A percentile compares a stretch with the other conserved stretches of the same genome.
phyloP scores from a whole-genome alignment of 2,888 invertebrate genomes.

The Pollenia angustigena region DNA sequence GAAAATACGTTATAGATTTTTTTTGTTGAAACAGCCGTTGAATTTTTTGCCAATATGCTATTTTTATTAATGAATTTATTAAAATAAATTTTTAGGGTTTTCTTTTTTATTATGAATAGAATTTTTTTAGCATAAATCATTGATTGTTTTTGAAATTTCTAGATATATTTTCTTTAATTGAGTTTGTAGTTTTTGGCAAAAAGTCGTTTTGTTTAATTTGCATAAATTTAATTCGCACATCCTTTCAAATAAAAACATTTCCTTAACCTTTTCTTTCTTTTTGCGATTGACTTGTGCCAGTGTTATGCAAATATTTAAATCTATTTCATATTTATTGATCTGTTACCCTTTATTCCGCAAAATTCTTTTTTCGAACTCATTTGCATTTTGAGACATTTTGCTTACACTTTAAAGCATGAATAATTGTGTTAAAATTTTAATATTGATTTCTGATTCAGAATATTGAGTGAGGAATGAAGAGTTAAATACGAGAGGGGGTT shows the following conservation, averaged over 20 bases:
- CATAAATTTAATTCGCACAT: constrained; percentile 72
- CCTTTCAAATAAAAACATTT: constrained; percentile 1
- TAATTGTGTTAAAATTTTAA: constrained; percentile 59
- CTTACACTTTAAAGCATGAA: constrained; percentile 63
- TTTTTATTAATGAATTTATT: constrained; percentile 44
- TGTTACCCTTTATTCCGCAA: constrained; percentile 72
- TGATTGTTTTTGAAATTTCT: constrained; percentile 53
- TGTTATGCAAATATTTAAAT: constrained; percentile 76
- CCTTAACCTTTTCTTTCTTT: neutral
- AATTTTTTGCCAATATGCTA: constrained; percentile 2
- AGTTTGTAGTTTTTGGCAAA: constrained; percentile 59
- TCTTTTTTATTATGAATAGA: constrained; percentile 39
- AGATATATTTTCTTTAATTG: constrained; percentile 52
- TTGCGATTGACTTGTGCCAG: constrained; percentile 78
- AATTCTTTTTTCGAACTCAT: constrained; percentile 41
- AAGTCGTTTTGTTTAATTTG: constrained; percentile 64
- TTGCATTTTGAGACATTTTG: constrained; percentile 66
- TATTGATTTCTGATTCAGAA: constrained; percentile 56
- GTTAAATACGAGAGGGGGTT: constrained; percentile 3
- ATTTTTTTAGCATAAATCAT: constrained; percentile 50
- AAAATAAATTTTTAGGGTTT: neutral
- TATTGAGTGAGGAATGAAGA: neutral
- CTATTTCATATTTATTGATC: constrained; percentile 59
- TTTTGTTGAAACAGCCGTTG: constrained; percentile 23
- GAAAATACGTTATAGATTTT: constrained; percentile 57